Base-by-base conservation (phyloP, 1,140 invertebrate genomes). In the Campoletis sonorensis region DNA sequence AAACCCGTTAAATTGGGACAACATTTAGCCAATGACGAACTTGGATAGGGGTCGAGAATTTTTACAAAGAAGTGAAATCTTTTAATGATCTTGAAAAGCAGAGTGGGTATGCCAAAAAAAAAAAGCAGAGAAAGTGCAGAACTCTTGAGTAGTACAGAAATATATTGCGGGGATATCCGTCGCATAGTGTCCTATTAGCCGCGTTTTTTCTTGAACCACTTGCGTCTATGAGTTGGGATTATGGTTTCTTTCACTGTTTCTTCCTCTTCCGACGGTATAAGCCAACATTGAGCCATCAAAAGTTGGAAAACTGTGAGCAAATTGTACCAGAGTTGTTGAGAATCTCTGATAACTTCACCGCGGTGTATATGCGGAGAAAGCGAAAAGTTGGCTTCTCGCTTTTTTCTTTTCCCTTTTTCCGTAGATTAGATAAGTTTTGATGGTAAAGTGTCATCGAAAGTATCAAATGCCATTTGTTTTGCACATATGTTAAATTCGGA, bases 21-120 rank as follows among this genome's bases (percentile, higher is more conserved):
- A 91, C 86, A 90, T 89, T 78, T 75, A 73, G 58, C 79, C 90
- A 91, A 87, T 90, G 89, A 90, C 88, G 89, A 91, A 91, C 88
- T 89, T 78, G 86, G 82, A 90, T 91, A 87, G 88, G 85, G 82
- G 85, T 86, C 83, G 83, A 85, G 82, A 82, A 79, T 72, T 58
- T 10, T 40, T 49, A 61, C 68, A 23, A 49, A 78, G 61, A 72
- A 5, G 30, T 13, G 76, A 27, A n/a, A 75, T 64, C 49, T 37
- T 71, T 23, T 64, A n/a, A 67, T 71, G 37, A 70, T 58, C 71
- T 76, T 71, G 64, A 78, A 33, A 80, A 4, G 80, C 72, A 37
- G 81, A 23, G 3, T 26, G 30, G 40, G 49, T 33, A 23, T 30
- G 51, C 49, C 45, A 11, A 72, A 15, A 81, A 45, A 81, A 23